These are phyloP conservation scores for Orussus abietinus DNA, from an alignment of 1,140 invertebrate genomes.

Conservation along the genomic window DNA sequence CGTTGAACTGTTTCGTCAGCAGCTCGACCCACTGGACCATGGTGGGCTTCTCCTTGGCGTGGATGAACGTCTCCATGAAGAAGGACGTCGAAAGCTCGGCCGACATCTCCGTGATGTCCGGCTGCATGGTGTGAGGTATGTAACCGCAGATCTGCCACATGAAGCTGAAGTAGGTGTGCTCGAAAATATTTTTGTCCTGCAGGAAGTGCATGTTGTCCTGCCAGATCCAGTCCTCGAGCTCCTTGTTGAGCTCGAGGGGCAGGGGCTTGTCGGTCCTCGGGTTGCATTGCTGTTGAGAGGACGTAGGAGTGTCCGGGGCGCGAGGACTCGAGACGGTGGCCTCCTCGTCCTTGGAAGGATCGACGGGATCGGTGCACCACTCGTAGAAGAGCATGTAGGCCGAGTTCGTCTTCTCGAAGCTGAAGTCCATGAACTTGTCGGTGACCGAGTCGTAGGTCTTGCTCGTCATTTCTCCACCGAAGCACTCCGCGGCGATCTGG, in stretches of 20 bases:
- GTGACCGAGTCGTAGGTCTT: constrained; percentile 95
- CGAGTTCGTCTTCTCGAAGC: constrained; percentile 95
- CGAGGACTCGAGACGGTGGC: constrained; percentile 46
- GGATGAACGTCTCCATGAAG: constrained; percentile 94
- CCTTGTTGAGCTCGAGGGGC: constrained; percentile 65
- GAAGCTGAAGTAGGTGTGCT: constrained; percentile 90
- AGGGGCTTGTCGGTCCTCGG: constrained; percentile 38
- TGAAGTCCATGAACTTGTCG: constrained; percentile 96
- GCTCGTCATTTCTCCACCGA: constrained; percentile 95
- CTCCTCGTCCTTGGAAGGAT: constrained; percentile 41
- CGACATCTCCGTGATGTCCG: constrained; percentile 78
- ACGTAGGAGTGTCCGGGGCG: constrained; percentile 20
- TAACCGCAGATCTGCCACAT: constrained; percentile 95
- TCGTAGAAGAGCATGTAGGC: constrained; percentile 98
- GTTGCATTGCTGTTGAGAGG: constrained; percentile 41
- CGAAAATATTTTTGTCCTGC: constrained; percentile 93
- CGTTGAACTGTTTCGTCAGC: constrained; percentile 90
- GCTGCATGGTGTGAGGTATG: constrained; percentile 80
- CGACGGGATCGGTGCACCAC: constrained; percentile 55
- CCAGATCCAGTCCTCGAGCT: constrained; percentile 90
- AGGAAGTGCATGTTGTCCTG: constrained; percentile 93
- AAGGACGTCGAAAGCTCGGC: constrained; percentile 89
- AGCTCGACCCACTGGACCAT: constrained; percentile 96
- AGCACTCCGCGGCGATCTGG: constrained; percentile 91
- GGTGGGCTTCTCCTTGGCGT: constrained; percentile 95